Evolutionary conservation across 2,113 vertebrate genomes (phyloP), one percentile per base, ranked within the genome.

Genomic region (Hippocampus barbouri): DNA sequence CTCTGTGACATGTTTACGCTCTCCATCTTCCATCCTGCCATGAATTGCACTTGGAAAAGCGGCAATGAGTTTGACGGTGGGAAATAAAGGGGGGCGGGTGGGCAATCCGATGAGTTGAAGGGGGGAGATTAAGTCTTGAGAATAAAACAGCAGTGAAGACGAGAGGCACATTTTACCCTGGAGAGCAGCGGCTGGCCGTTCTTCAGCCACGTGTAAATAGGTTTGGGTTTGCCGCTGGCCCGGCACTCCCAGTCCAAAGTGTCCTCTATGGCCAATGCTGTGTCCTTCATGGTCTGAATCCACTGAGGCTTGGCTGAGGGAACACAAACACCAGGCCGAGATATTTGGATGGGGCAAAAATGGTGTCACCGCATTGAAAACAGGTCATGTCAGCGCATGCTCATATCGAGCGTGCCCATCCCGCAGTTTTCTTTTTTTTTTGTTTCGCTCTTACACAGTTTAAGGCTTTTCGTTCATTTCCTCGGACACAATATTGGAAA

Each of bases 241-340:
- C 92, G 92, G 71, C 96, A 98, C 57, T 96, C 95, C 96, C 95
- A 97, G 72, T 86, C 85, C 2, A 98, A 87, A 9, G 83, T 92
- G 77, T 97, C 96, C 70, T 95, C 95, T 30, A 98, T 94, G 16
- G 95, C 92, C 65, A 91, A 86, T 53, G 95, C 94, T 12, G 78
- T 80, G 64, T 97, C 94, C 76, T 89, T 90, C 87, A 97, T 93
- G 21, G 81, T 91, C 86, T 96, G 96, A 65, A 95, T 82, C 96
- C 96, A 98, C 83, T 98, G 94, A 74, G 96, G 96, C 74, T 95
- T 96, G 79, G 96, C 96, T 98, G 87, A 69, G 76, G 82, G 84
- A 79, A 87, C 1, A 89, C 27, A 85, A 84, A 81, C 63, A 85
- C 4, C 12, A 49, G 20, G 51, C 67, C 30, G 9, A 69, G 51